These are phyloP conservation scores for Aleadryas rufinucha DNA, from an alignment of 2,113 vertebrate genomes.

Conservation along the genomic window DNA sequence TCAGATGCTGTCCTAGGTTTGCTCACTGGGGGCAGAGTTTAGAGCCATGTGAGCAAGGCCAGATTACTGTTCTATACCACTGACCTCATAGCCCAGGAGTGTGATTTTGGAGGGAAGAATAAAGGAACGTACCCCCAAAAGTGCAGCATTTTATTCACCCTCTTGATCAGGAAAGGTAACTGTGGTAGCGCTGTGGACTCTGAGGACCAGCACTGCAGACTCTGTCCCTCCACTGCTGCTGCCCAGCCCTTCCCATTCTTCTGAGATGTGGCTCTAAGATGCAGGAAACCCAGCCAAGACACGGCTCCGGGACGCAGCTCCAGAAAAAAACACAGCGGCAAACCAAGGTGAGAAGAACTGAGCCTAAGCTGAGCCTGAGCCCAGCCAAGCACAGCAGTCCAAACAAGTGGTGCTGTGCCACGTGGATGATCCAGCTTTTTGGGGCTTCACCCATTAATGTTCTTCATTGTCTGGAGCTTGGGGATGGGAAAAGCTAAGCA, in stretches of 20 bases:
- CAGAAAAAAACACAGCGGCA: neutral
- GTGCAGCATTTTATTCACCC: accelerated
- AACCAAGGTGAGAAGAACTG: neutral
- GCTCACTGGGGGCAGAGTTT: accelerated
- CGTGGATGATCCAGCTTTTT: neutral
- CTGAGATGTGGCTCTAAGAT: accelerated
- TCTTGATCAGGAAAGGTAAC: neutral
- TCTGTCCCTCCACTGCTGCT: neutral
- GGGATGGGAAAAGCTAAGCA: accelerated
- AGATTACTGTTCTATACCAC: neutral
- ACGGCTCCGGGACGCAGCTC: accelerated
- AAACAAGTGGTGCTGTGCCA: accelerated
- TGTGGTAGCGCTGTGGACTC: neutral
- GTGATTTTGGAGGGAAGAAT: neutral
- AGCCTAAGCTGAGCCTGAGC: neutral
- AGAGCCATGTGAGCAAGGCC: accelerated
- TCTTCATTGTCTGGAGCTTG: neutral
- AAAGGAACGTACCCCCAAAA: neutral
- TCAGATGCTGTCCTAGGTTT: neutral
- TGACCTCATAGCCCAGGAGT: neutral
- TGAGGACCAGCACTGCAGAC: neutral
- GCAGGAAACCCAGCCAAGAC: neutral
- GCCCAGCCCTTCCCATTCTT: neutral
- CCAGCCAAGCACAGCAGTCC: neutral
- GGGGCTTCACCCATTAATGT: accelerated